phyloP scores from a whole-genome alignment of 2,797 vertebrate species.

The Florisuga fusca region DNA sequence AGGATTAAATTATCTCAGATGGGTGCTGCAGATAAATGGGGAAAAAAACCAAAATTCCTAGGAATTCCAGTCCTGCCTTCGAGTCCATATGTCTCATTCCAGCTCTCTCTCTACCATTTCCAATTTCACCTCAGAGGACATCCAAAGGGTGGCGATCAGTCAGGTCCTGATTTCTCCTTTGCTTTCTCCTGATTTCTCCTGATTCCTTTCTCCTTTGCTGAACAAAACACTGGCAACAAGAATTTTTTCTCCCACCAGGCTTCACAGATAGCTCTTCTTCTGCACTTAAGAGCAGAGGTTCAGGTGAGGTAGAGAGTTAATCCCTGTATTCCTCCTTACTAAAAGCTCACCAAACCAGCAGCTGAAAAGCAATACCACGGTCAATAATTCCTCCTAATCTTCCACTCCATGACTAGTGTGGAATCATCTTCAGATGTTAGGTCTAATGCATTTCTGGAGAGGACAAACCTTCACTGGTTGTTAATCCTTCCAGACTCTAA shows the following conservation, averaged over 20 bases:
- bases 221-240: not conserved
- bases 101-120: not conserved
- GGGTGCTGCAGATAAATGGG: not conserved
- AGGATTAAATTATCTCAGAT: not conserved
- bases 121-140: too few relatives aligned
- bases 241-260: not conserved
- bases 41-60: not conserved
- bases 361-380: not conserved
- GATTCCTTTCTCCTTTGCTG: too few relatives aligned
- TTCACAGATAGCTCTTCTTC: not conserved
- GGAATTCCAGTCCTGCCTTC: not conserved
- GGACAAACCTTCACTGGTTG: not conserved
- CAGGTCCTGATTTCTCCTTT: too few relatives aligned
- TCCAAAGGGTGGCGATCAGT: too few relatives aligned
- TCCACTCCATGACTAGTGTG: not conserved
- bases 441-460: rapidly evolving
- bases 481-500: not conserved
- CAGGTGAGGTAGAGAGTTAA: not conserved
- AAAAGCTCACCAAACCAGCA: not conserved
- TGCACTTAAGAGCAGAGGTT: not conserved
- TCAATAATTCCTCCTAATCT: not conserved
- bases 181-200: not conserved
- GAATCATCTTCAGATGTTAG: not conserved
- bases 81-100: rapidly evolving
- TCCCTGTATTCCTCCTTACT: not conserved